phyloP scores from a whole-genome alignment of 1,140 invertebrate genomes.

The Drosophila repletoides region DNA sequence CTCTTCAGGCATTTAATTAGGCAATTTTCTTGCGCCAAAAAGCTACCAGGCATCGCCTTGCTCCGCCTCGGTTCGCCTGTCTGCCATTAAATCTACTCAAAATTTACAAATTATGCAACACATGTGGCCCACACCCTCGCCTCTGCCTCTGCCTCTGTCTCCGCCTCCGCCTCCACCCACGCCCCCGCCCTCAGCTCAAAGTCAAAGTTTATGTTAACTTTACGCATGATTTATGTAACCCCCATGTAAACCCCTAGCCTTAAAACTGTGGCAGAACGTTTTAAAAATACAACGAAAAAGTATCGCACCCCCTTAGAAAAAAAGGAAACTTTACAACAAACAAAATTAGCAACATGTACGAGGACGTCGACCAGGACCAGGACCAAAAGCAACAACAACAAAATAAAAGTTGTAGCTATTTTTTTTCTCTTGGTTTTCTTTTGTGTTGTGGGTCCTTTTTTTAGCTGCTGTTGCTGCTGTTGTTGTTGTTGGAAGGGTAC shows the following conservation, averaged over 20 bases:
- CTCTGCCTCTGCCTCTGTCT: no score
- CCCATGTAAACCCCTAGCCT: constrained; percentile 1
- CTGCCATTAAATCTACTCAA: constrained; percentile 3
- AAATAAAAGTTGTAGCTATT: constrained; percentile 42
- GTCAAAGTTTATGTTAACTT: constrained; percentile 64
- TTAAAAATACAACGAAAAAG: constrained; percentile 18
- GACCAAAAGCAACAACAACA: constrained; percentile 17
- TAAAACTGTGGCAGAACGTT: background rate
- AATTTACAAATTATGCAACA: constrained; percentile 49
- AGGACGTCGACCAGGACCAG: constrained; percentile 47
- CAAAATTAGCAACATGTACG: constrained; percentile 69
- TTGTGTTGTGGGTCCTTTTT: constrained; percentile 36
- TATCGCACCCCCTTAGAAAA: background rate
- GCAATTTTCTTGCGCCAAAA: constrained; percentile 6
- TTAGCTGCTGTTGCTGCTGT: constrained; percentile 10
- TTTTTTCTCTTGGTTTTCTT: constrained; percentile 23
- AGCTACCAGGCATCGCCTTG: no score
- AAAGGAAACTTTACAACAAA: constrained; percentile 60
- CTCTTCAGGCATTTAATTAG: constrained; percentile 56
- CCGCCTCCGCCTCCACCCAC: no score
- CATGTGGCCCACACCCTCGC: no score
- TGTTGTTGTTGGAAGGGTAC: no score
- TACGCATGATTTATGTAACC: constrained; percentile 70
- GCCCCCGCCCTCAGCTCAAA: background rate
- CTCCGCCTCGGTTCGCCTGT: no score